Evolutionary conservation across 2,888 invertebrate genomes (phyloP).

Genomic region (Hirtodrosophila alboralis): DNA sequence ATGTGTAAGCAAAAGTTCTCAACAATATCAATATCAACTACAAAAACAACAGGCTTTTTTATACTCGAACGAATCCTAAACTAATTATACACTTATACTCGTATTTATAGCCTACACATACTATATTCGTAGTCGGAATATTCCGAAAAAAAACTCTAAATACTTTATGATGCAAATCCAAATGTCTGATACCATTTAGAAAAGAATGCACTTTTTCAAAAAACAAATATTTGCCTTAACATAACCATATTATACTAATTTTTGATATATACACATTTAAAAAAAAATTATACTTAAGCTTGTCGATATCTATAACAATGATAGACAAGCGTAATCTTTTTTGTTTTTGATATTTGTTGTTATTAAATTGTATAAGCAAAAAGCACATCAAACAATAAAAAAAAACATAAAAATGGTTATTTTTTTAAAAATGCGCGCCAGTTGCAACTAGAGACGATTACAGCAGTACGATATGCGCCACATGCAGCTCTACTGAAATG

Average conservation of each 20-base stretch:
- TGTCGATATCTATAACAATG: slow-evolving; percentile 56
- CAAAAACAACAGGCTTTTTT: slow-evolving; percentile 39
- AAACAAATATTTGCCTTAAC: slow-evolving; percentile 77
- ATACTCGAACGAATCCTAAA: slow-evolving; percentile 31
- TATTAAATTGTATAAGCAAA: slow-evolving; percentile 56
- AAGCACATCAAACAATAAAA: slow-evolving; percentile 28
- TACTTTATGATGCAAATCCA: slow-evolving; percentile 65
- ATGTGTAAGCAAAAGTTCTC: slow-evolving; percentile 60
- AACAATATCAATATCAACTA: slow-evolving; percentile 43
- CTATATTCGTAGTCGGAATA: slow-evolving; percentile 34
- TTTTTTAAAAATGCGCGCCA: no score
- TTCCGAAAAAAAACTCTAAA: slow-evolving; percentile 39
- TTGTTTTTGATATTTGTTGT: slow-evolving; percentile 50
- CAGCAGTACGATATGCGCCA: no score
- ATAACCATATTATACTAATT: slow-evolving; percentile 72
- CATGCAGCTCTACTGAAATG: slow-evolving; percentile 7
- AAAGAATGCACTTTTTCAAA: slow-evolving; percentile 80
- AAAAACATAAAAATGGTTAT: no score
- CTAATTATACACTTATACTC: slow-evolving; percentile 20
- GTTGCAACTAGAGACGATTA: no score
- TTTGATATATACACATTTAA: slow-evolving; percentile 73
- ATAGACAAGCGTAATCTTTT: slow-evolving; percentile 46
- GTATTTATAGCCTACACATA: slow-evolving; percentile 24
- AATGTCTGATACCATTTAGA: slow-evolving; percentile 88
- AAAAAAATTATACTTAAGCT: slow-evolving; percentile 50